Evolutionary conservation across 2,797 vertebrate species (phyloP), one percentile per base, ranked within the genome.

Genomic region (Clarias pachynema): DNA sequence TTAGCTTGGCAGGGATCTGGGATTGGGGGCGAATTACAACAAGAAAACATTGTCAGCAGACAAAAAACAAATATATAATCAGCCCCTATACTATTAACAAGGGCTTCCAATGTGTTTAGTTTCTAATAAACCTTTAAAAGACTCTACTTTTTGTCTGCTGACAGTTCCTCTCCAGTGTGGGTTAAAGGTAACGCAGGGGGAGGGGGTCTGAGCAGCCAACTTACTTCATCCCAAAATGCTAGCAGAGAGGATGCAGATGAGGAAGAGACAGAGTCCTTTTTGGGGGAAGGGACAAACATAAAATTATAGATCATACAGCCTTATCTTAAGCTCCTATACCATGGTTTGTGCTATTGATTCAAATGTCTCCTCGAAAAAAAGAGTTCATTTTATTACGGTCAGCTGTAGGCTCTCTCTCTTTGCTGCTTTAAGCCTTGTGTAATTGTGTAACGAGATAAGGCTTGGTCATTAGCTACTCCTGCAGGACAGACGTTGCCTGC

Each of bases 141-240:
- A 22, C 22, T 7, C 22, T 12, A 81, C 82, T 72, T 88, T 87
- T 86, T 86, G 84, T 88, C 87, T 88, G 91, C 88, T 87, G 87
- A 89, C 84, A 72, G 84, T 82, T 86, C 80, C 44, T 80, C 49
- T 87, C 81, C 80, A 18, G 56, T 74, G 18, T 10, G 83, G 74
- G 85, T 85, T 87, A 79, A 72, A 85, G 29, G 91, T 80, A 89
- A 73, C 9, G 1, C 8, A 59, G 75, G 90, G 79, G 89, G 79
- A 60, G 87, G 90, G 91, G 90, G 89, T 89, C 87, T 83, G 84
- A 81, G 86, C 83, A 87, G 84, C 85, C 85, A 92, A 94, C 96
- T 96, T 95, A 95, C 96, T 94, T 96, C 96, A 93, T 96, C 96
- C 96, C 95, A 96, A 92, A 96, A 95, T 90, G 94, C 95, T 91